Evolutionary conservation across 1,140 invertebrate species (phyloP).

Genomic region (Leptinotarsa defecta): DNA sequence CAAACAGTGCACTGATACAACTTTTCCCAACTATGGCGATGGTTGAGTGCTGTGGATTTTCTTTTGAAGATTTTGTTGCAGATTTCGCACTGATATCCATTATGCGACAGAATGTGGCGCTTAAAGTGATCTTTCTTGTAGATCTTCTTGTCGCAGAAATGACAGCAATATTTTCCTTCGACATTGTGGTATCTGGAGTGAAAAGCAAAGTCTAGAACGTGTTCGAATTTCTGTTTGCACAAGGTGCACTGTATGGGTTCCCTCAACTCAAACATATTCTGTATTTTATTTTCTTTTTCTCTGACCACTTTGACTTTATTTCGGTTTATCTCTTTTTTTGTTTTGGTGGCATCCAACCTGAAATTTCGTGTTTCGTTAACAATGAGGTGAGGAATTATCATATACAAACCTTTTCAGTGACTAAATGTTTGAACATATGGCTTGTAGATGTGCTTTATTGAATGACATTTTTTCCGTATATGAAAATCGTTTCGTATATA

Average conservation of each 20-base stretch:
- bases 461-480: no score
- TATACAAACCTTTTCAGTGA: neutral
- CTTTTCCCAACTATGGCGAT: constrained; percentile 72
- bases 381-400: neutral
- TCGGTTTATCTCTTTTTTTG: neutral
- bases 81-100: constrained; percentile 29
- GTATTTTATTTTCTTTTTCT: constrained; percentile 27
- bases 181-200: constrained; percentile 42
- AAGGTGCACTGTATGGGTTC: constrained; percentile 29
- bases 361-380: neutral
- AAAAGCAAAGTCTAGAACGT: constrained; percentile 30
- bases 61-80: constrained; percentile 33
- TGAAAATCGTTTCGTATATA: no score
- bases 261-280: constrained; percentile 12
- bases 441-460: no score
- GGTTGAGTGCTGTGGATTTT: constrained; percentile 41
- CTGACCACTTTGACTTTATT: neutral
- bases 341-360: neutral
- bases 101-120: constrained; percentile 28
- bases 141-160: constrained; percentile 41
- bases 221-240: constrained; percentile 37
- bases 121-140: constrained; percentile 22
- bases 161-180: constrained; percentile 47
- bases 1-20: constrained; percentile 72
- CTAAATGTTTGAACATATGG: no score